Base-by-base conservation (phyloP, 2,113 vertebrate species). In the Cyanoramphus novaezelandiae region DNA sequence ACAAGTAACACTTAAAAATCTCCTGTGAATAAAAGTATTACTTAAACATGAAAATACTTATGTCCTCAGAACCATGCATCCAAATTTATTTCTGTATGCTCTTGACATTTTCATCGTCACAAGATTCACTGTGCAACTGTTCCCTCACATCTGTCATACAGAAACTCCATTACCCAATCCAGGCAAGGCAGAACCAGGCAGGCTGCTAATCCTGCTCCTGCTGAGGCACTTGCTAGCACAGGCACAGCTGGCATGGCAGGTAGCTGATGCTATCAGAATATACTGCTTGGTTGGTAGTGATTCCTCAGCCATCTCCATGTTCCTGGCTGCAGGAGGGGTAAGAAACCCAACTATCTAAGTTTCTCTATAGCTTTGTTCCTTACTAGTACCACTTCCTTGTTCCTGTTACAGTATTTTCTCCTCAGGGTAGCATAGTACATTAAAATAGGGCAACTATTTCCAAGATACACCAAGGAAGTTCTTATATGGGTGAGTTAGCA, bases 1-100 rank as follows among this genome's bases (percentile, higher is more conserved):
- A 86, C 11, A 78, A 78, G 23, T 41, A 78, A 44, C 28, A 39
- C 31, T 74, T 44, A 5, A 74, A 96, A 87, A 76, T 59, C 29
- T 19, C 29, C 17, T 55, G 17, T 52, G 67, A 82, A 65, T 15
- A 49, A 15, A 76, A 44, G 14, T 62, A 74, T 41, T 75, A 43
- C 39, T 95, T 93, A 86, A 93, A 90, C 31, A 44, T 53, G 39
- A 90, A 88, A 67, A 80, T n/a, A 37, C 13, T 74, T 63, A 44
- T 44, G 33, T 70, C 39, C 64, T 84, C 57, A 57, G 55, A 27
- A 21, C 5, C 24, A 37, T 31, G 27, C 52, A 90, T 68, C 39
- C 67, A 86, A 55, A 49, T 60, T n/a, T 79, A 37, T 64, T 86
- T 84, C 55, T 52, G 80, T 81, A 60, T 31, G 25, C 43, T 70